Evolutionary conservation across 2,888 invertebrate genomes (phyloP), one percentile per base, ranked within the genome.

Genomic region (Eucriotettix oculatus): DNA sequence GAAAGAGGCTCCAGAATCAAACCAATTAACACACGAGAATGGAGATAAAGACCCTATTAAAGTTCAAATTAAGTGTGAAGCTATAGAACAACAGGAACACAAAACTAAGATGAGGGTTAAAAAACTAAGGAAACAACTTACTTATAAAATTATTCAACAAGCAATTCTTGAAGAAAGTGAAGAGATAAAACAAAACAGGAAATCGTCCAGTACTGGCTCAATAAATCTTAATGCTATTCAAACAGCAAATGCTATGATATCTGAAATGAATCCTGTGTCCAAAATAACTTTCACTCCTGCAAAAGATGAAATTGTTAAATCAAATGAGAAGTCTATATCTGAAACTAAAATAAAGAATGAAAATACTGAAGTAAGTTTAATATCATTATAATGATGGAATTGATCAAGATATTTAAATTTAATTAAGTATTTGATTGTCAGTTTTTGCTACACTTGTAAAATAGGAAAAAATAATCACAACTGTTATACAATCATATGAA

Each of bases 21-120:
- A 7, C 29, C 29, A 29, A 7, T 29, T 29, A 29, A 7, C 29
- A 14, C 52, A 52, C 10, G 54, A 29, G 44, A 56, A 48, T 16
- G 42, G 11, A 40, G 29, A 56, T 66, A 73, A 75, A 14, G 10
- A 16, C 10, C 10, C n/a, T 10, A 16, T 52, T 52, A 10, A 52
- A 10, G 16, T 16, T 11, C n/a, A 52, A 52, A 52, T 12, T n/a
- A 52, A 52, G 29, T 29, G 29, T 29, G 29, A 29, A 29, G 29
- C 29, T 5, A 29, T 29, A 5, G 29, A 29, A 29, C 29, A 29
- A 29, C 29, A 29, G 29, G 29, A 29, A 29, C 29, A 29, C 29
- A 29, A 29, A 29, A 29, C 7, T 29, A 29, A 29, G 29, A 29
- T 29, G 29, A 29, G 29, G 29, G 29, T 29, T 29, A 29, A 29